A percentile compares a stretch with the other conserved stretches of the same genome.
Evolutionary conservation across 2,888 invertebrate species (phyloP).

Genomic region (Molanna angustata): DNA sequence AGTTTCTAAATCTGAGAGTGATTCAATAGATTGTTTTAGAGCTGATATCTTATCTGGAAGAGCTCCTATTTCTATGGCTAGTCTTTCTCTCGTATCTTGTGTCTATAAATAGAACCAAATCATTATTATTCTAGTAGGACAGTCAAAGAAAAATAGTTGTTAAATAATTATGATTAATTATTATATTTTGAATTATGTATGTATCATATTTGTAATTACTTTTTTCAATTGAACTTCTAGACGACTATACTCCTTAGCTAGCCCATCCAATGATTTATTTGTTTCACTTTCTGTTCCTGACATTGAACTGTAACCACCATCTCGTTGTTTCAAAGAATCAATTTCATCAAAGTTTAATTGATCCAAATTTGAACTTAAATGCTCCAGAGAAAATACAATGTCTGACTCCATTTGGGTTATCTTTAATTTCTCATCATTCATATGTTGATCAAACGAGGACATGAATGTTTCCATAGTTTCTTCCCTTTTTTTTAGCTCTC

Average conservation of each 20-base stretch:
- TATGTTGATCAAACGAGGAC: conserved; percentile 60
- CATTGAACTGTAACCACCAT: conserved; percentile 55
- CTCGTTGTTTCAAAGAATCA: conserved; percentile 49
- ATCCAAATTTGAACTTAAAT: conserved; percentile 63
- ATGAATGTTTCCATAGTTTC: conserved; percentile 79
- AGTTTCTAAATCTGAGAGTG: conserved; percentile 59
- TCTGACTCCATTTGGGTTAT: conserved; percentile 60
- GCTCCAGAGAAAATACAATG: conserved; percentile 63
- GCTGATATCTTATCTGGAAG: conserved; percentile 65
- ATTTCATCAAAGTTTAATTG: conserved; percentile 57
- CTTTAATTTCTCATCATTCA: conserved; percentile 61
- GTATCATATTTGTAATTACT: conserved; percentile 48
- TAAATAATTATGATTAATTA: too few relatives aligned
- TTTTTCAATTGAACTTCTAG: conserved; percentile 61
- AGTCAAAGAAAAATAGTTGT: too few relatives aligned
- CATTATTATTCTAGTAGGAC: neutral
- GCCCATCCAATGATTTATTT: conserved; percentile 40
- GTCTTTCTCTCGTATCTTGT: conserved; percentile 49
- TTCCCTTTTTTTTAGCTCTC: conserved; percentile 75
- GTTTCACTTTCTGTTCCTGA: conserved; percentile 39
- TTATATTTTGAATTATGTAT: too few relatives aligned
- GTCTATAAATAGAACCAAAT: conserved; percentile 38
- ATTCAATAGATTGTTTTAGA: conserved; percentile 62
- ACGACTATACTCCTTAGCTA: conserved; percentile 55
- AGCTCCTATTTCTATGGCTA: conserved; percentile 59